These are phyloP conservation scores for Vanessa tameamea DNA, from an alignment of 1,140 invertebrate species.

Conservation along the genomic window DNA sequence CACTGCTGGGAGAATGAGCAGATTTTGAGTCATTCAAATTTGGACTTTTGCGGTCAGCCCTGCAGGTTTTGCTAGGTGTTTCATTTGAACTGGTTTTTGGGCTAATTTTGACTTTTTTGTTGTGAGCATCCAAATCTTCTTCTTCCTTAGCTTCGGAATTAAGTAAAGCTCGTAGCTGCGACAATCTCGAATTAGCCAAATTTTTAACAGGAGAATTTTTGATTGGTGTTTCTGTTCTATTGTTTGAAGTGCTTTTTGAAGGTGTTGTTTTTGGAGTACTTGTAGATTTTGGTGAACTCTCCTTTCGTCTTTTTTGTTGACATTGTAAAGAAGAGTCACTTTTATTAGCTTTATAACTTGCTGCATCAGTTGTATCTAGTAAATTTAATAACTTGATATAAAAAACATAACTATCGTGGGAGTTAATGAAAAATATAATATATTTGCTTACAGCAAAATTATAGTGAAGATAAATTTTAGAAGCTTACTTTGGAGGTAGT, in stretches of 20 bases:
- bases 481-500: no score
- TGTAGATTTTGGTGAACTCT: constrained; percentile 16
- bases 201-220: constrained; percentile 44
- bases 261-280: constrained; percentile 32
- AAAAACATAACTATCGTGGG: neutral
- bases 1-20: constrained; percentile 61
- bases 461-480: no score
- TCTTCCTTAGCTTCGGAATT: constrained; percentile 49
- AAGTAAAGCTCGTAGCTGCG: constrained; percentile 51
- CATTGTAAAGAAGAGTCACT: constrained; percentile 14
- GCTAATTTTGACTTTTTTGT: constrained; percentile 42
- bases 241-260: constrained; percentile 21
- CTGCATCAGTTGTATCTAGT: constrained; percentile 4
- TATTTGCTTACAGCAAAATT: no score
- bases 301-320: constrained; percentile 13
- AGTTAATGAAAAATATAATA: no score
- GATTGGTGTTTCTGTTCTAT: constrained; percentile 22
- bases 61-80: constrained; percentile 42
- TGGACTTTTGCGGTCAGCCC: constrained; percentile 53
- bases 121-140: constrained; percentile 37
- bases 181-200: constrained; percentile 57
- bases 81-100: constrained; percentile 41
- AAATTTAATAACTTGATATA: neutral
- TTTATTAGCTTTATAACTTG: constrained; percentile 12
- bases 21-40: constrained; percentile 56